Conservation (phyloP, 1,140 invertebrate species). For the Olivierus martensii region DNA sequence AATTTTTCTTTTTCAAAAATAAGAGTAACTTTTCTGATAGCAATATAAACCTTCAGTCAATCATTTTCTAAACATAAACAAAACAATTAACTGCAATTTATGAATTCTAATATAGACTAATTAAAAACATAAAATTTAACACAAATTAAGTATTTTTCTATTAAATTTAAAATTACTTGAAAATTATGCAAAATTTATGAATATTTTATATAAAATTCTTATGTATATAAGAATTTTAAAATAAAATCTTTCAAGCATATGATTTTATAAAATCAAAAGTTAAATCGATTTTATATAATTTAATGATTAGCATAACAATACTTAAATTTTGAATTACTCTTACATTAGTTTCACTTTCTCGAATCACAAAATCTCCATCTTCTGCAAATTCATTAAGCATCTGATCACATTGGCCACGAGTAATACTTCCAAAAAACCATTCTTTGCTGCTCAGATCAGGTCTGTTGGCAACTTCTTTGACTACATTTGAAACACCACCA, state of each 20-base stretch:
- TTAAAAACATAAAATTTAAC: too few species aligned
- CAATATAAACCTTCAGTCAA: too few species aligned
- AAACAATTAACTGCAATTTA: too few species aligned
- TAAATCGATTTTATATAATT: not conserved
- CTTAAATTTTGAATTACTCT: too few species aligned
- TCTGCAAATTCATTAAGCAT: slow-evolving; percentile 84
- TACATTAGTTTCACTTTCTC: slow-evolving; percentile 97
- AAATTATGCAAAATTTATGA: too few species aligned
- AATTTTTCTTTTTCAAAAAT: too few species aligned
- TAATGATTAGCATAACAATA: not conserved
- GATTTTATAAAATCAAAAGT: not conserved
- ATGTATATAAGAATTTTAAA: not conserved
- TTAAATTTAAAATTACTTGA: too few species aligned
- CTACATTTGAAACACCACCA: slow-evolving; percentile 9
- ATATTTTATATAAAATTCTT: too few species aligned
- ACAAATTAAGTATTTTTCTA: too few species aligned
- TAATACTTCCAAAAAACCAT: slow-evolving; percentile 96
- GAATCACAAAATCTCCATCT: slow-evolving; percentile 95
- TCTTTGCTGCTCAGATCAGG: slow-evolving; percentile 60
- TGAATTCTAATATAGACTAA: too few species aligned
- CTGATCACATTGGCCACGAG: slow-evolving; percentile 85
- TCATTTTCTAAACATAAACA: too few species aligned
- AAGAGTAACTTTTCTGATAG: too few species aligned
- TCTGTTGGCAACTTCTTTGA: slow-evolving; percentile 29
- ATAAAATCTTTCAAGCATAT: not conserved